Evolutionary conservation across 2,888 invertebrate species (phyloP), one percentile per base, ranked within the genome.

Genomic region (Tipula confusa): DNA sequence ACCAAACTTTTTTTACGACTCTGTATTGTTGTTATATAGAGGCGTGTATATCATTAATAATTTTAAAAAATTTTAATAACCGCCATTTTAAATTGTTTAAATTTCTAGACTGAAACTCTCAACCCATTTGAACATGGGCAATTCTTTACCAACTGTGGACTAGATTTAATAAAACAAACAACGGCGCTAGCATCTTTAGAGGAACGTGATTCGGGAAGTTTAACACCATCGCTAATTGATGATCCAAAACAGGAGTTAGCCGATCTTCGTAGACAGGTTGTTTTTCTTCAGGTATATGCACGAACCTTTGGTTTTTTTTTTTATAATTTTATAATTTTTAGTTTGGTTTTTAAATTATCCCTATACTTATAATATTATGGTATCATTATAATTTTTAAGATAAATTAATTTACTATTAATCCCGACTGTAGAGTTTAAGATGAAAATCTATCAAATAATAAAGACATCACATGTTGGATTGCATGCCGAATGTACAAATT

Each of bases 111-210:
- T 89, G 95, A 95, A 91, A 94, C 95, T 93, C 94, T 95, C 93
- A 95, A 95, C 93, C 95, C 95, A 93, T 95, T 96, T 92, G 93
- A 95, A 88, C 93, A 93, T 92, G 93, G 93, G 90, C 92, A 92
- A 90, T 92, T 93, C 90, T 92, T 92, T 88, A 88, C 87, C 84
- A 87, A 88, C 85, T 89, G 88, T 83, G 88, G 92, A 90, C 89
- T 92, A 90, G 92, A 92, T 88, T 91, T 90, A 90, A 92, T 88
- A 90, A 91, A 88, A 89, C 89, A 87, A 89, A 88, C 86, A 88
- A 87, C 38, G 87, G 86, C 83, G 84, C 84, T 83, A 89, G 91
- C 91, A 89, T 28, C 90, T 31, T 84, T 85, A 84, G 88, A 88
- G 86, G 89, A 89, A 86, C 88, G 87, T 87, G 89, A 87, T 86